Base-by-base conservation (phyloP, 2,113 vertebrate genomes). In the Etheostoma spectabile region DNA sequence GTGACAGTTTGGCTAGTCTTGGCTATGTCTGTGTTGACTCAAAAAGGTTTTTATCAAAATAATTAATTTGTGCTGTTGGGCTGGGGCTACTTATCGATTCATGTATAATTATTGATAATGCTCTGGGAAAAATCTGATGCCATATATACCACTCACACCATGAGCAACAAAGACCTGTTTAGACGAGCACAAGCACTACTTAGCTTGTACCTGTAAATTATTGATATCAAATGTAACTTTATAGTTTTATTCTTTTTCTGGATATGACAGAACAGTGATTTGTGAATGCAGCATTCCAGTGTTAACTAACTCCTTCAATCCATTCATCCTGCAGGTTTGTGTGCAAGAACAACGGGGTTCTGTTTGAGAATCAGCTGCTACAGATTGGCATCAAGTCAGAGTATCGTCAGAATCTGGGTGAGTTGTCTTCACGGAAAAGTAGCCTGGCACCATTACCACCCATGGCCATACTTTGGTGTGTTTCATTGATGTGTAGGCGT, bases 311-410 rank as follows among this genome's bases (percentile, higher is more conserved):
- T 38, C 11, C 65, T 33, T 13, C 19, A 33, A 38, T 62, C 1
- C 24, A 33, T 46, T 35, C 14, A 8, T 13, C 10, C 81, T 65
- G 14, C 82, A 98, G 97, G 94, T 98, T 98, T 82, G 97, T 98
- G 69, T 98, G 97, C 91, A 98, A 97, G 95, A 98, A 98, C 86
- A 98, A 97, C 0, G 97, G 97, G 0, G 97, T 98, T 82, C 94
- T 98, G 70, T 98, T 98, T 90, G 97, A 98, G 93, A 98, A 98
- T 88, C 97, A 98, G 83, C 95, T 98, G 70, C 91, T 98, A 61
- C 97, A 98, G 93, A 98, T 98, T 0, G 97, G 97, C 38, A 97
- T 97, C 74, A 98, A 98, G 90, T 98, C 97, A 0, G 97, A 98
- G 91, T 98, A 98, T 87, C 96, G 97, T 71, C 97, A 98, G 95